A percentile compares a stretch with the other conserved stretches of the same genome.
Evolutionary conservation across 2,888 invertebrate genomes (phyloP).

Genomic region (Aphodius granarius): DNA sequence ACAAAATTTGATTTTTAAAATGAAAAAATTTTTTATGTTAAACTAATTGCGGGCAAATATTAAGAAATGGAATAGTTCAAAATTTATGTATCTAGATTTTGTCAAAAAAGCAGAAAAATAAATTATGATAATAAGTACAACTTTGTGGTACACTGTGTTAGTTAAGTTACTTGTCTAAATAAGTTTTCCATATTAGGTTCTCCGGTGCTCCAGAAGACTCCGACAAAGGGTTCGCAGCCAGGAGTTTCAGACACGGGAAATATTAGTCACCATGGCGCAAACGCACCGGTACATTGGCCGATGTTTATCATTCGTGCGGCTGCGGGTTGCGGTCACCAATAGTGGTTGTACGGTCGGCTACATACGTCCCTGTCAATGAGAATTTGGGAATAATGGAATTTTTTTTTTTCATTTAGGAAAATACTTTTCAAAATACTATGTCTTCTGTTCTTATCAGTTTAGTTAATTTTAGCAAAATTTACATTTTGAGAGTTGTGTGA

Average conservation of each 20-base stretch:
- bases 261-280: conserved; percentile 43
- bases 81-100: too few species aligned
- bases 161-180: conserved; percentile 53
- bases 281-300: conserved; percentile 47
- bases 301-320: not conserved
- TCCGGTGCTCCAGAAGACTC: conserved; percentile 53
- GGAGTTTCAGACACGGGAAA: conserved; percentile 41
- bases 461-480: too few species aligned
- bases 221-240: conserved; percentile 51
- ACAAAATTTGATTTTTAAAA: too few species aligned
- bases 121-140: not conserved
- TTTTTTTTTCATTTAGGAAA: too few species aligned
- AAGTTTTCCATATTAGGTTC: conserved; percentile 54
- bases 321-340: not conserved
- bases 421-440: too few species aligned
- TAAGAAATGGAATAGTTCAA: too few species aligned
- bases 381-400: not conserved
- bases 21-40: too few species aligned
- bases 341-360: not conserved
- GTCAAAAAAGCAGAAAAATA: too few species aligned
- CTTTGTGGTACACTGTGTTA: conserved; percentile 49
- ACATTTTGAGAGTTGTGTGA: too few species aligned
- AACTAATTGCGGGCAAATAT: too few species aligned
- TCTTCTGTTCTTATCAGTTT: too few species aligned
- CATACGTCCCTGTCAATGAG: not conserved